Conservation (phyloP, 2,113 vertebrate genomes). For the Atractosteus spatula region DNA sequence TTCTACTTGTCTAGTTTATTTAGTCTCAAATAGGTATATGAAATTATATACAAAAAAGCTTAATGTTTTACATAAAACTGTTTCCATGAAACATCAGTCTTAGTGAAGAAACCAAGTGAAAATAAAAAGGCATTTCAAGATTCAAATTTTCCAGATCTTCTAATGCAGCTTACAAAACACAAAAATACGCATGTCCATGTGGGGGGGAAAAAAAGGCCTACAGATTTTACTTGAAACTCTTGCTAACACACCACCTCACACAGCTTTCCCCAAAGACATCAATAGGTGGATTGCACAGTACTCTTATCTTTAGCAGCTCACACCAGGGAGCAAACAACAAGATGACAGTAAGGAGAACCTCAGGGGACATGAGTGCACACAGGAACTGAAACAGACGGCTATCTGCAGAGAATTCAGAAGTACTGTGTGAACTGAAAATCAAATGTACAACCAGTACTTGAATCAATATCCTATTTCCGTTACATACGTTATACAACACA, state of each 20-base stretch:
- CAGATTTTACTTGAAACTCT: background rate
- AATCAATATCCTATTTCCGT: slow-evolving; percentile 4
- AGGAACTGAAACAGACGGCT: slow-evolving; percentile 27
- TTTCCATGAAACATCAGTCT: no score
- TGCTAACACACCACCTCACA: background rate
- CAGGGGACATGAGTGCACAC: slow-evolving; percentile 69
- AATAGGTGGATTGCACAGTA: slow-evolving; percentile 68
- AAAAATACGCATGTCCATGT: background rate
- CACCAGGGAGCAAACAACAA: slow-evolving; percentile 68
- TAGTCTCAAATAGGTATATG: no score
- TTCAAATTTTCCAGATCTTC: no score
- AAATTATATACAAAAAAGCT: no score
- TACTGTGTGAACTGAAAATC: background rate
- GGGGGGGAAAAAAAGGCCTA: background rate
- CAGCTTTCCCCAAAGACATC: slow-evolving; percentile 42
- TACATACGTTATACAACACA: background rate
- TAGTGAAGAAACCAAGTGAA: no score
- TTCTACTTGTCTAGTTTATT: no score
- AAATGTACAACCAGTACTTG: background rate
- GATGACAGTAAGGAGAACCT: slow-evolving; percentile 76
- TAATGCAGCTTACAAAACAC: no score
- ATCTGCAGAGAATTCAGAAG: background rate
- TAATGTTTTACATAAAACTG: no score
- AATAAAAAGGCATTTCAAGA: no score
- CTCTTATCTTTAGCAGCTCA: slow-evolving; percentile 63